Base-by-base conservation (phyloP, 2,797 vertebrate genomes). In the Orientallactaga sibirica region DNA sequence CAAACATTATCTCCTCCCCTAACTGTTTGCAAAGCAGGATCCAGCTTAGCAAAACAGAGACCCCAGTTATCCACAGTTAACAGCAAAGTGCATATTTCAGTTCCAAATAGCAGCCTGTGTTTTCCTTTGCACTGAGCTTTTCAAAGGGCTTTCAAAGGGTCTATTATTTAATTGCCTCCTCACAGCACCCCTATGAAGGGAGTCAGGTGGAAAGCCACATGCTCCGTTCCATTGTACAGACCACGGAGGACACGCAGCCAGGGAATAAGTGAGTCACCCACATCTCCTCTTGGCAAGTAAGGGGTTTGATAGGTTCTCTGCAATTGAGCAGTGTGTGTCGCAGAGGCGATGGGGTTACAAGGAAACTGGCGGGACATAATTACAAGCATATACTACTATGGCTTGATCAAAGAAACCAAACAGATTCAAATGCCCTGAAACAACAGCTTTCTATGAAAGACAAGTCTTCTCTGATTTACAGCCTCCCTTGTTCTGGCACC, bases 11-110 rank as follows among this genome's bases (percentile, higher is more conserved):
- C 87, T 94, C 92, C 86, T 92, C 86, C 73, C 7, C 71, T 52
- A 62, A 91, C 77, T 94, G 78, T 94, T 93, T 94, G 94, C 88
- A 86, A 96, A 97, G 92, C 90, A 92, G 70, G 79, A 88, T 77
- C 68, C 76, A 75, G 75, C 48, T 92, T 81, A 55, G 90, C 90
- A 86, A 86, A 94, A 96, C 77, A 91, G 91, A 88, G 92, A 77
- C 74, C 80, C 73, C 22, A 15, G 87, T 92, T 88, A 83, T 37
- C 58, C 48, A 33, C 7, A 48, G 73, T 80, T 41, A 94, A 93
- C 80, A 20, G 58, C 75, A 33, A 93, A 88, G 85, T n/a, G n/a
- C 6, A 4, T 82, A 48, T 77, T 93, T 93, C 74, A 25, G 66
- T 66, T 43, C 67, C 91, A 96, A 94, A 94, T 88, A 84, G 95